These are phyloP conservation scores for Axinella damicornis DNA, from an alignment of 37 sponge, comb jelly and placozoan species.

Conservation along the genomic window DNA sequence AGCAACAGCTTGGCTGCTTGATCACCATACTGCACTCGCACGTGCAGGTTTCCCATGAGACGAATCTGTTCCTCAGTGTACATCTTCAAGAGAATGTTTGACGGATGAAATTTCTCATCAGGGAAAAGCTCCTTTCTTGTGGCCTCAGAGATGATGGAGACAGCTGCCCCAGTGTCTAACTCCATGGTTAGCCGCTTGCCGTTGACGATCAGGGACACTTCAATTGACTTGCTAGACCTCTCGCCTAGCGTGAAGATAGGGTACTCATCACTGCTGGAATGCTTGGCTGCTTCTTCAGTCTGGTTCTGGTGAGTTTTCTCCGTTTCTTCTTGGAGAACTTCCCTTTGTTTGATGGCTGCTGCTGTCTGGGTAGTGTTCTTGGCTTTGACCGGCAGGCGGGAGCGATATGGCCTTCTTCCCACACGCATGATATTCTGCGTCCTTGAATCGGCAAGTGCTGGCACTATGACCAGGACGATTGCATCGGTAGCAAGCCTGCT, in stretches of 20 bases:
- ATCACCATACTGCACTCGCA: not conserved
- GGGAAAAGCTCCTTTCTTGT: no score
- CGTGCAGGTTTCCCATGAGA: not conserved
- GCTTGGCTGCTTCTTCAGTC: not conserved
- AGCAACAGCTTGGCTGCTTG: not conserved
- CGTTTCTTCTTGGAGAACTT: not conserved
- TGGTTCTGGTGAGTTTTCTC: slow-evolving; percentile 3
- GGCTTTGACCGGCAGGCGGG: slow-evolving; percentile 22
- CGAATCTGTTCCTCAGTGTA: not conserved
- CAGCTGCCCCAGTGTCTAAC: no score
- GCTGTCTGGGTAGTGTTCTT: not conserved
- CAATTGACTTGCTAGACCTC: not conserved
- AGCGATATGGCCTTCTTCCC: slow-evolving; percentile 41
- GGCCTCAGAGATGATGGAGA: no score
- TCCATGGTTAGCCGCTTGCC: no score
- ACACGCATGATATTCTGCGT: slow-evolving; percentile 40
- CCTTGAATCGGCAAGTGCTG: slow-evolving; percentile 19
- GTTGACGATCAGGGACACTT: no score
- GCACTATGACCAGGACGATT: slow-evolving; percentile 4
- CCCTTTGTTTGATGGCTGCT: not conserved
- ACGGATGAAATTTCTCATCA: not conserved
- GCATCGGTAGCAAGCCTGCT: slow-evolving; percentile 37
- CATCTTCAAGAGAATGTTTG: not conserved
- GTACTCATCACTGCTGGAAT: not conserved
- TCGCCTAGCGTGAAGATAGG: not conserved